phyloP scores from a whole-genome alignment of 2,888 invertebrate genomes.

The Lepidochrysops patricia region DNA sequence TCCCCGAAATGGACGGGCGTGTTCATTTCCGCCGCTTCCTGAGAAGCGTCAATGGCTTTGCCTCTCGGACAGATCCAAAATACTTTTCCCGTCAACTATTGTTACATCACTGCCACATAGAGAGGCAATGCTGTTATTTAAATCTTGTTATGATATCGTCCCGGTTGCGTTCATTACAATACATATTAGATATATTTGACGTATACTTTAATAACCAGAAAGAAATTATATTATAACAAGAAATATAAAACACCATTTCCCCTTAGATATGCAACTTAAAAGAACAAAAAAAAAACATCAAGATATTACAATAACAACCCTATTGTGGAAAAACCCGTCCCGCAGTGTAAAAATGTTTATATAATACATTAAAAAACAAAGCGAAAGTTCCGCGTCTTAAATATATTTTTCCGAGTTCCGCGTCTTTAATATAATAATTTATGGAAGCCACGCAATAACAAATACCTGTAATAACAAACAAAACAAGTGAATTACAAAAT shows the following conservation, averaged over 20 bases:
- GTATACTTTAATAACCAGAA: too few species aligned
- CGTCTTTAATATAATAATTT: neutral
- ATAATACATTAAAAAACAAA: neutral
- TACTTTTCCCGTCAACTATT: neutral
- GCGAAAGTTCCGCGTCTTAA: neutral
- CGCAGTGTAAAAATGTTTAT: neutral
- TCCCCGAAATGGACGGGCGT: neutral
- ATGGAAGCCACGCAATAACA: neutral
- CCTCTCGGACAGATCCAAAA: neutral
- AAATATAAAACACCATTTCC: too few species aligned
- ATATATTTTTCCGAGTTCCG: neutral
- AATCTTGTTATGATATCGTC: too few species aligned
- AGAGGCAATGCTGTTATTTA: too few species aligned
- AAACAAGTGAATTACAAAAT: conserved; percentile 1
- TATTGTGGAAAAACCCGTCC: too few species aligned
- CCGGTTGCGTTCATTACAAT: too few species aligned
- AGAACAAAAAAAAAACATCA: too few species aligned
- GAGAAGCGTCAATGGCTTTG: neutral
- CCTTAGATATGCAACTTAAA: too few species aligned
- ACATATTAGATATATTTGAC: too few species aligned
- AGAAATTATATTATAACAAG: too few species aligned
- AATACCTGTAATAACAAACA: conserved; percentile 11
- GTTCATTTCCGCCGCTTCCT: neutral
- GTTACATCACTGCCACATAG: neutral
- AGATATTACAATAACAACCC: too few species aligned